Evolutionary conservation across 2,888 invertebrate genomes (phyloP).

Genomic region (Nomada lathburiana): DNA sequence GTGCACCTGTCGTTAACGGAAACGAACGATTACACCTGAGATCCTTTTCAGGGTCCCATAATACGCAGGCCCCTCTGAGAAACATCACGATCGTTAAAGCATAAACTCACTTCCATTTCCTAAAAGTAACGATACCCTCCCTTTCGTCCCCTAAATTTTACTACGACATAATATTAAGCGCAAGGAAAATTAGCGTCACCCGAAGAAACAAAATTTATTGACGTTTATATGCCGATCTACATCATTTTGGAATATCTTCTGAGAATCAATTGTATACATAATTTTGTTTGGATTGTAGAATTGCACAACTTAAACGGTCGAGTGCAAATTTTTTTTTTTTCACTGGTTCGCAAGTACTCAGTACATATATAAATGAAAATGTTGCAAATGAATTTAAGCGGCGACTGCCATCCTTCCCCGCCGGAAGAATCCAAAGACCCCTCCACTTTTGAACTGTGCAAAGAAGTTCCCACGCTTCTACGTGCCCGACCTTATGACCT

Average conservation of each 20-base stretch:
- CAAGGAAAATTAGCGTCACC: not conserved
- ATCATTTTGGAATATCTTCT: no score
- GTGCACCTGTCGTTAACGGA: slow-evolving; percentile 77
- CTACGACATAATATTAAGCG: not conserved
- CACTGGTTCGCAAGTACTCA: no score
- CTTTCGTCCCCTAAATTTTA: not conserved
- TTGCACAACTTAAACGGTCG: no score
- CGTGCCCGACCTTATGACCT: slow-evolving; percentile 66
- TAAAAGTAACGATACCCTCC: slow-evolving; percentile 1
- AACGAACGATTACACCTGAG: slow-evolving; percentile 73
- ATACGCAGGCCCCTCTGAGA: slow-evolving; percentile 19
- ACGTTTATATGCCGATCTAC: no score
- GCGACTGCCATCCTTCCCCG: slow-evolving; percentile 31
- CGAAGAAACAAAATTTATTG: not conserved
- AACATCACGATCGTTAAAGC: slow-evolving; percentile 10
- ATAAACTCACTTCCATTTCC: not conserved
- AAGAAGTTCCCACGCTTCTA: slow-evolving; percentile 70
- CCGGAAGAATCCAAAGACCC: slow-evolving; percentile 50
- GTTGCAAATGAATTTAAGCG: not conserved
- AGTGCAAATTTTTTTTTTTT: no score
- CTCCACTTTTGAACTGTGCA: slow-evolving; percentile 32
- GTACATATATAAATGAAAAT: no score
- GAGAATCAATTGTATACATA: no score
- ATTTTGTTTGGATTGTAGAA: no score
- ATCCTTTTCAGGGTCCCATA: slow-evolving; percentile 65